Percentiles rank a stretch among this genome's conserved stretches.
These are phyloP conservation scores for Ailurus styani DNA, from an alignment of 2,113 vertebrate genomes.

Conservation along the genomic window DNA sequence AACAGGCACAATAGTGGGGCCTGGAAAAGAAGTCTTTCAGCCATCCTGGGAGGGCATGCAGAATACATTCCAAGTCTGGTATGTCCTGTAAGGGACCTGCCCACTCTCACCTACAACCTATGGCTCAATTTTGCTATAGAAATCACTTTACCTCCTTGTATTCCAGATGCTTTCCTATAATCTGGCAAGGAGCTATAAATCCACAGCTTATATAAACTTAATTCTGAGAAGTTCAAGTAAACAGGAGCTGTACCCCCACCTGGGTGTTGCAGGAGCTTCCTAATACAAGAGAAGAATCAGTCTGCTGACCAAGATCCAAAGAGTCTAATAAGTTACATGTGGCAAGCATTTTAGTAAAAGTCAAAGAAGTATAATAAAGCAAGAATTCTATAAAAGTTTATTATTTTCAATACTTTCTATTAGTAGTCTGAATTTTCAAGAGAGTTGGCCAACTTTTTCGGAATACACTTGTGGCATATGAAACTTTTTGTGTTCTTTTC, in stretches of 20 bases:
- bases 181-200: neutral
- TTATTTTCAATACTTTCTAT: slow-evolving; percentile 68
- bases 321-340: slow-evolving; percentile 24
- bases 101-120: neutral
- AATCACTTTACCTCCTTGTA: neutral
- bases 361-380: slow-evolving; percentile 40
- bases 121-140: neutral
- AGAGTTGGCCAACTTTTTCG: slow-evolving; percentile 61
- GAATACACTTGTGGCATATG: slow-evolving; percentile 47
- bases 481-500: slow-evolving; percentile 62
- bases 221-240: neutral
- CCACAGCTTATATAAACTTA: neutral
- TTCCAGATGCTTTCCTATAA: neutral
- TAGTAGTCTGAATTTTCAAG: slow-evolving; percentile 51
- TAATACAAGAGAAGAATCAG: neutral
- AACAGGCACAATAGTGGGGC: neutral
- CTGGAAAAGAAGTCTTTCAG: neutral
- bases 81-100: neutral
- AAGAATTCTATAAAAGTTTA: slow-evolving; percentile 68
- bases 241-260: neutral
- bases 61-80: neutral
- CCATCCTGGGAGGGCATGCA: neutral
- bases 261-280: neutral
- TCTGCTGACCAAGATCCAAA: neutral
- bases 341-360: slow-evolving; percentile 36